Base-by-base conservation (phyloP, 2,113 vertebrate species). In the Xenopus borealis region DNA sequence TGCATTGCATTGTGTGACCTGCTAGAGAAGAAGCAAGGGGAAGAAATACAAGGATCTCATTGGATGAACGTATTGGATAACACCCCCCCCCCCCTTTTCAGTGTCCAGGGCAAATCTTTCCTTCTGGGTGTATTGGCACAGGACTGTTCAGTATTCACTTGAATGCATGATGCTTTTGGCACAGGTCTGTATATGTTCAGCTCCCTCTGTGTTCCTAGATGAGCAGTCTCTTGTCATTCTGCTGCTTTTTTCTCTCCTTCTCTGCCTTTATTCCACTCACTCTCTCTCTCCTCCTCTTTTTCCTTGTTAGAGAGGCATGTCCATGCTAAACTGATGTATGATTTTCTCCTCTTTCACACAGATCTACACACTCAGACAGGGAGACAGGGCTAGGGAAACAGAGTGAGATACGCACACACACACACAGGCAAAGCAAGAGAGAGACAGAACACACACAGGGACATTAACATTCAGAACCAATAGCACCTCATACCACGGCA, bases 401-500 rank as follows among this genome's bases (percentile, higher is more conserved):
- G 71, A 62, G 64, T 63, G 66, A 66, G 68, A 69, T 65, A 64
- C 53, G 23, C 23, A 27, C 1, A 14, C 73, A 46, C 53, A 53
- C 33, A n/a, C 62, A 45, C 62, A 65, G 11, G 30, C 16, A 20
- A 44, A 53, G 47, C 17, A 30, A 40, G 23, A 27, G 23, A 9
- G 72, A 69, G 57, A 52, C 40, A 62, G 64, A 62, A 69, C 78
- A 55, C 72, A 63, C 72, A 76, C 78, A 72, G 59, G 78, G 78
- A 78, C 80, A 81, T 81, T 81, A 81, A 79, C 80, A 81, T 81
- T 79, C 80, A 67, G 17, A 72, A 79, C 78, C 70, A 72, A 78
- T 70, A 72, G 65, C 70, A 57, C 69, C 70, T 72, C 33, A 63
- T 55, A 72, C 46, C 63, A 77, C 74, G 27, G 66, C 74, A 77